These are phyloP conservation scores for Drosophila planitibia DNA, from an alignment of 2,888 invertebrate genomes.

Conservation along the genomic window DNA sequence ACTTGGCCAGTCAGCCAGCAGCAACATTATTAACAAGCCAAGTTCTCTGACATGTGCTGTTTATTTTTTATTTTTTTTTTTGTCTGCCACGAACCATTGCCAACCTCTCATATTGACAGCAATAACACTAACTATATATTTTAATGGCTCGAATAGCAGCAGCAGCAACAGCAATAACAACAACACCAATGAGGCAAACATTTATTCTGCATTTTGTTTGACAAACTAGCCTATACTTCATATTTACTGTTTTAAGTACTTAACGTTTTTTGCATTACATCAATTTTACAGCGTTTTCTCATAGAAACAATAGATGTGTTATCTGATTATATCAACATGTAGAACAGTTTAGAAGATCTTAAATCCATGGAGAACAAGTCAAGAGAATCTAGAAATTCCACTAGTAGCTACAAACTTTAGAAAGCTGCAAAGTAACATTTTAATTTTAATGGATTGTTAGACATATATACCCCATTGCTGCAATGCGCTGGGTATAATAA, in stretches of 20 bases:
- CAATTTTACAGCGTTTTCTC: not conserved
- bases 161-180: conserved; percentile 38
- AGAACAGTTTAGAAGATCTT: not conserved
- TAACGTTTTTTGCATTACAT: not conserved
- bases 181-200: conserved; percentile 29
- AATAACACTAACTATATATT: conserved; percentile 78
- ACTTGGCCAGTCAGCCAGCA: conserved; percentile 31
- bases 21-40: conserved; percentile 76
- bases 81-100: conserved; percentile 16
- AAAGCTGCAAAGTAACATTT: not conserved
- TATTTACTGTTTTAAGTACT: not conserved
- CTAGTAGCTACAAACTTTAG: not conserved
- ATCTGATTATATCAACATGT: not conserved
- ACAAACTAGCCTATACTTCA: conserved; percentile 12
- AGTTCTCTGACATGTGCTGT: conserved; percentile 63
- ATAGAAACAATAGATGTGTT: not conserved
- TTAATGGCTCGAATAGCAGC: conserved; percentile 67
- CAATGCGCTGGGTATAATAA: conserved; percentile 32
- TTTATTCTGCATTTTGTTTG: not conserved
- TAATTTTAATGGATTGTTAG: not conserved
- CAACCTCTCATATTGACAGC: conserved; percentile 60
- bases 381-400: not conserved
- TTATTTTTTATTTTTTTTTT: conserved; percentile 10
- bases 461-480: conserved; percentile 7
- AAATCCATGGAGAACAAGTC: not conserved